These are phyloP conservation scores for Bombus haemorrhoidalis DNA, from an alignment of 1,140 invertebrate species.

Conservation along the genomic window DNA sequence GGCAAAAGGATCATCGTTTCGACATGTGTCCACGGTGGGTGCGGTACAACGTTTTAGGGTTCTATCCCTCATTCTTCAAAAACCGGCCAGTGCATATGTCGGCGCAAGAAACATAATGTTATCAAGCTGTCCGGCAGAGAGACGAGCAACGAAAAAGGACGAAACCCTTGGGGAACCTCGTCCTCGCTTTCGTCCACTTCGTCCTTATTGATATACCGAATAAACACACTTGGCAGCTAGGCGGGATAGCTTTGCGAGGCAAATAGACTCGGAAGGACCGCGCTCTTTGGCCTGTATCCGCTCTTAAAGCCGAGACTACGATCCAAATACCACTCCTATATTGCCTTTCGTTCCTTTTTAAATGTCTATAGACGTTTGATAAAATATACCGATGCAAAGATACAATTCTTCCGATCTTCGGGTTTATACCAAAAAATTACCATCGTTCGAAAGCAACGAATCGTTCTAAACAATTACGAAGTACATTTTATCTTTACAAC, in stretches of 20 bases:
- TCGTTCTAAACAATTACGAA: too few species aligned
- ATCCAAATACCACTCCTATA: not conserved
- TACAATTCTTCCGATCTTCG: too few species aligned
- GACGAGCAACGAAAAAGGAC: constrained; percentile 34
- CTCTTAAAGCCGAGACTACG: constrained; percentile 48
- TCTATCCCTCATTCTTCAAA: constrained; percentile 60
- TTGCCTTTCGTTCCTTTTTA: not conserved
- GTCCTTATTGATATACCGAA: constrained; percentile 75
- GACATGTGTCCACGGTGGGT: constrained; percentile 58
- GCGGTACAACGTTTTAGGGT: constrained; percentile 57
- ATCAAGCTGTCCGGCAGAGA: constrained; percentile 62
- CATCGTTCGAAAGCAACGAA: too few species aligned
- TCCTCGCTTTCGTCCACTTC: constrained; percentile 46
- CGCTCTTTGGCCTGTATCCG: constrained; percentile 11
- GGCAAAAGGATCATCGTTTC: constrained; percentile 45
- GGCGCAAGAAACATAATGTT: constrained; percentile 69
- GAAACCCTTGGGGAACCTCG: constrained; percentile 55
- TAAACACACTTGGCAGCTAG: constrained; percentile 72
- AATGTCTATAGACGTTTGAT: too few species aligned
- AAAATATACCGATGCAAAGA: too few species aligned
- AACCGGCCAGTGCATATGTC: constrained; percentile 67
- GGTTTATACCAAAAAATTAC: too few species aligned
- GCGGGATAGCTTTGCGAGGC: constrained; percentile 63
- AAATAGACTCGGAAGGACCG: constrained; percentile 57
- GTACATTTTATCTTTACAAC: too few species aligned